phyloP scores from a whole-genome alignment of 2,113 vertebrate species.

The Macquaria australasica region DNA sequence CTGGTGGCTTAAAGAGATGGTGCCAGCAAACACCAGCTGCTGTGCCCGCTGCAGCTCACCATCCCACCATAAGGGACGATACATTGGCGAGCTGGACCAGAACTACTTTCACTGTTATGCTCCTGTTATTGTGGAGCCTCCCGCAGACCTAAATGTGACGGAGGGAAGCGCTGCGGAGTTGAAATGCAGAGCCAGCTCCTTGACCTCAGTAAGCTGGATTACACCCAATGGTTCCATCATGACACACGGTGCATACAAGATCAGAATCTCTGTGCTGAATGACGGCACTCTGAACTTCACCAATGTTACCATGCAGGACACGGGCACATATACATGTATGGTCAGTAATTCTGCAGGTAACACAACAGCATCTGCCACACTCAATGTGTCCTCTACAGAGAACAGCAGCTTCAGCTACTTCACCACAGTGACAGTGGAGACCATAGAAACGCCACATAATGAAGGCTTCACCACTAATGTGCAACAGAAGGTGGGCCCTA shows the following conservation, averaged over 20 bases:
- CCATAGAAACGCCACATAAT: constrained; percentile 94
- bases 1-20: constrained; percentile 99
- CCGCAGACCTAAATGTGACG: constrained; percentile 96
- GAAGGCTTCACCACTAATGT: constrained; percentile 94
- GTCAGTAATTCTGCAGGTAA: constrained; percentile 99
- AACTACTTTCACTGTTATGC: constrained; percentile 99
- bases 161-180: constrained; percentile 98
- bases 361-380: constrained; percentile 96
- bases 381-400: constrained; percentile 96
- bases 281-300: constrained; percentile 98
- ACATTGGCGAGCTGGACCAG: constrained; percentile 97
- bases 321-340: constrained; percentile 98
- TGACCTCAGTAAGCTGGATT: constrained; percentile 99
- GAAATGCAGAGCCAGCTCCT: constrained; percentile 95
- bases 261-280: constrained; percentile 96
- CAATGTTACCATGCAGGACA: constrained; percentile 98
- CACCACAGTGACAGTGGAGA: constrained; percentile 98
- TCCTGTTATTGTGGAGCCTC: constrained; percentile 98
- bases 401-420: constrained; percentile 96
- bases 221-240: constrained; percentile 98
- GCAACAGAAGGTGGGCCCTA: constrained; percentile 92
- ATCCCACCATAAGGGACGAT: constrained; percentile 93
- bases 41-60: constrained; percentile 98
- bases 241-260: constrained; percentile 96
- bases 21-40: constrained; percentile 97